Conservation (phyloP, 2,888 invertebrate genomes). For the Calliopum simillimum region DNA sequence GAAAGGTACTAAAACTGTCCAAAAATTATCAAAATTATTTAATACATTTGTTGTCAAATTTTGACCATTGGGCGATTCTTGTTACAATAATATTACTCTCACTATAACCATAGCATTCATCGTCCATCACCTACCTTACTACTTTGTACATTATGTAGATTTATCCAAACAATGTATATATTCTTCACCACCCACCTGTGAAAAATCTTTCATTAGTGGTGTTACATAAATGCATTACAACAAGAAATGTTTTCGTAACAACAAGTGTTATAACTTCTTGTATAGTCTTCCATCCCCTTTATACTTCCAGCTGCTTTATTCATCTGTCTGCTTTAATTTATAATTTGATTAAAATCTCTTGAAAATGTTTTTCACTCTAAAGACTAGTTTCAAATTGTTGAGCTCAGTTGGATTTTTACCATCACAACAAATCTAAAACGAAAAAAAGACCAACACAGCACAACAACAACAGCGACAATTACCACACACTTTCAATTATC, state of each 20-base stretch:
- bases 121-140: too few relatives aligned
- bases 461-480: not conserved
- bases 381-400: constrained; percentile 5
- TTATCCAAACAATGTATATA: not conserved
- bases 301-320: not conserved
- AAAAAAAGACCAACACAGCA: not conserved
- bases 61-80: too few relatives aligned
- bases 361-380: constrained; percentile 15
- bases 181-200: constrained; percentile 4
- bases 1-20: too few relatives aligned
- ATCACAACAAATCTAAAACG: constrained; percentile 1
- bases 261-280: not conserved
- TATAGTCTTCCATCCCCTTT: not conserved
- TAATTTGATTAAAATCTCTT: constrained; percentile 12
- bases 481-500: not conserved
- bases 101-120: too few relatives aligned
- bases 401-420: not conserved
- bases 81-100: too few relatives aligned
- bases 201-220: not conserved
- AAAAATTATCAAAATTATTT: too few relatives aligned
- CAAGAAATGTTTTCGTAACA: constrained; percentile 6
- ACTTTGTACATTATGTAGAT: not conserved
- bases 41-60: too few relatives aligned
- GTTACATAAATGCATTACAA: constrained; percentile 12
- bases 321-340: not conserved